These are phyloP conservation scores for Nothocercus nigrocapillus DNA, from an alignment of 2,113 vertebrate genomes.

Conservation along the genomic window DNA sequence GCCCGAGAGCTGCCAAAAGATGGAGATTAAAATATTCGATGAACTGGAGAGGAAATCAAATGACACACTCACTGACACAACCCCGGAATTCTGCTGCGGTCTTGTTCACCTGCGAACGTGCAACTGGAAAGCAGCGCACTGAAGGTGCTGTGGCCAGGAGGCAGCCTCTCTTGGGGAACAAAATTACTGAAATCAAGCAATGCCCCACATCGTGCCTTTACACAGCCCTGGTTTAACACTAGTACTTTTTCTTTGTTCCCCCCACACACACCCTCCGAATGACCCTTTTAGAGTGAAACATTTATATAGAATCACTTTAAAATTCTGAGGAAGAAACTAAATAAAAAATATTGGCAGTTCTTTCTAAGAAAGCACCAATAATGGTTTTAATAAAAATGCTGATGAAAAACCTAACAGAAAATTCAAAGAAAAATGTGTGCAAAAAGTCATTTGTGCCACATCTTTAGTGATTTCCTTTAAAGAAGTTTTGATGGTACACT, in stretches of 20 bases:
- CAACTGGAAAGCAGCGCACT: not conserved
- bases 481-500: not conserved
- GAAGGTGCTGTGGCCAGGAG: not conserved
- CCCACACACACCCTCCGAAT: not conserved
- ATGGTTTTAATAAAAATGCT: not conserved
- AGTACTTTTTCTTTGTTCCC: not conserved
- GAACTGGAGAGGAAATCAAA: conserved; percentile 1
- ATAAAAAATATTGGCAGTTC: not conserved
- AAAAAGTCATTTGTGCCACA: not conserved
- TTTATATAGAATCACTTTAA: not conserved
- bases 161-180: not conserved
- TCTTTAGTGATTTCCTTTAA: not conserved
- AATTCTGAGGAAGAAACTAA: not conserved
- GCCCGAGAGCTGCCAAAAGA: not conserved
- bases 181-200: not conserved
- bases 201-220: not conserved
- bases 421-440: not conserved
- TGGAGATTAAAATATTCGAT: conserved; percentile 1
- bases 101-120: not conserved
- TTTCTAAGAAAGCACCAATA: not conserved
- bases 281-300: not conserved
- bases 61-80: not conserved
- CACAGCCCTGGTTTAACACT: not conserved
- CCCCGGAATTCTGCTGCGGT: not conserved
- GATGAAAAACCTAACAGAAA: not conserved